Percentiles rank a stretch among this genome's conserved stretches.
phyloP scores from a whole-genome alignment of 1,140 invertebrate species.

The Drosophila paulistorum region DNA sequence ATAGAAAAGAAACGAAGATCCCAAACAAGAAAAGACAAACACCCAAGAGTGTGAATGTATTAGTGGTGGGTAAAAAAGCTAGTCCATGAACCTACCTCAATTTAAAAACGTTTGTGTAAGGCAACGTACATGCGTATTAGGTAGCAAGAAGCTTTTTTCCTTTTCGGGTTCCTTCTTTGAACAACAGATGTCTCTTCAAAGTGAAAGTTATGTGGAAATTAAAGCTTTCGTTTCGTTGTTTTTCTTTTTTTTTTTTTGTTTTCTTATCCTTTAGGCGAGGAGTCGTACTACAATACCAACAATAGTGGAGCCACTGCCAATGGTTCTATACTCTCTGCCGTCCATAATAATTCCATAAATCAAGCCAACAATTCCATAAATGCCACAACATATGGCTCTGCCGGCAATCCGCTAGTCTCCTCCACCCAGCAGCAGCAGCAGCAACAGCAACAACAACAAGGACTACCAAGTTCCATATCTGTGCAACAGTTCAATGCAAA shows the following conservation, averaged over 20 bases:
- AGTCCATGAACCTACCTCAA: conserved; percentile 66
- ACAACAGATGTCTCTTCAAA: conserved; percentile 50
- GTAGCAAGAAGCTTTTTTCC: not conserved
- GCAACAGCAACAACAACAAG: conserved; percentile 58
- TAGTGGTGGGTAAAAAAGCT: conserved; percentile 2
- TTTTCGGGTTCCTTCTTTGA: not conserved
- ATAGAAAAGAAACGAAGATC: not conserved
- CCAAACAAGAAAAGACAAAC: conserved; percentile 9
- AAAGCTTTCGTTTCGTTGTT: conserved; percentile 23
- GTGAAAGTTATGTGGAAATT: conserved; percentile 34
- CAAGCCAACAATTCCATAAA: conserved; percentile 79
- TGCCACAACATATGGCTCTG: conserved; percentile 70
- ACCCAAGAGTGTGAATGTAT: not conserved
- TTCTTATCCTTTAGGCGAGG: conserved; percentile 63
- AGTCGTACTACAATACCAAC: conserved; percentile 70
- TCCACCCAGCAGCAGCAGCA: conserved; percentile 60
- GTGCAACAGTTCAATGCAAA: conserved; percentile 81
- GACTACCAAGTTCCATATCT: conserved; percentile 77
- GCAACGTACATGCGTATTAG: not conserved
- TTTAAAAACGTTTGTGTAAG: conserved; percentile 37
- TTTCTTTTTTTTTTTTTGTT: not conserved
- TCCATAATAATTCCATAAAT: conserved; percentile 82
- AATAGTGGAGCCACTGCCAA: conserved; percentile 69
- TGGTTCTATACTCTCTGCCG: conserved; percentile 75
- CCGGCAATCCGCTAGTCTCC: conserved; percentile 58